Evolutionary conservation across 2,113 vertebrate species (phyloP), one percentile per base, ranked within the genome.

Genomic region (Xiphophorus hellerii): DNA sequence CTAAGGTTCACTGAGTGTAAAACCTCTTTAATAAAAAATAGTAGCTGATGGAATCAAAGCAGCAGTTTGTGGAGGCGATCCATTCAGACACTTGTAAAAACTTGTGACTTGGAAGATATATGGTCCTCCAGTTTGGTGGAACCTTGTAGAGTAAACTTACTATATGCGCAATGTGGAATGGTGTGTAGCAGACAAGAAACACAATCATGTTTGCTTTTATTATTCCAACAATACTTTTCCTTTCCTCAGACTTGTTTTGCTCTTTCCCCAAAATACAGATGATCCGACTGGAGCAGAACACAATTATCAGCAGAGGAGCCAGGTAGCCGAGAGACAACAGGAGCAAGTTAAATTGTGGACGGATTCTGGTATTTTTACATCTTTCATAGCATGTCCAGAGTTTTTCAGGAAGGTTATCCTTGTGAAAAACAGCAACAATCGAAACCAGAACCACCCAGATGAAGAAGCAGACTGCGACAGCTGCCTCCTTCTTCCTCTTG

Each of bases 61-160:
- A 93, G 82, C 93, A 95, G 77, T 94, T 94, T 66, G 93, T 89
- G 14, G 90, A 81, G 12, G 92, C 87, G 0, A 94, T 88, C 93
- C 89, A 94, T 63, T 94, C 90, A 17, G 87, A 61, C 1, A 89
- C 76, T 0, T 69, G 54, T 63, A 87, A 42, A 82, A 74, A 89
- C 0, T 0, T 0, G 22, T 85, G 74, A 44, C 2, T 3, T 14
- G 27, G 76, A 2, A 39, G 2, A 0, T 3, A 0, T 11, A 0
- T 0, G 7, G 0, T 0, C 0, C 30, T 7, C 67, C 66, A 69
- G 69, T 67, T 1, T n/a, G 0, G 0, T 17, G 85, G 71, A 11
- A 22, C 0, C 0, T 0, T 0, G 3, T 15, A 1, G 25, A 54
- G 28, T 76, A 66, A 82, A 69, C 81, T 85, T 12, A 90, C 20